phyloP scores from a whole-genome alignment of 2,888 invertebrate species.

The Drosophila nigricruria region DNA sequence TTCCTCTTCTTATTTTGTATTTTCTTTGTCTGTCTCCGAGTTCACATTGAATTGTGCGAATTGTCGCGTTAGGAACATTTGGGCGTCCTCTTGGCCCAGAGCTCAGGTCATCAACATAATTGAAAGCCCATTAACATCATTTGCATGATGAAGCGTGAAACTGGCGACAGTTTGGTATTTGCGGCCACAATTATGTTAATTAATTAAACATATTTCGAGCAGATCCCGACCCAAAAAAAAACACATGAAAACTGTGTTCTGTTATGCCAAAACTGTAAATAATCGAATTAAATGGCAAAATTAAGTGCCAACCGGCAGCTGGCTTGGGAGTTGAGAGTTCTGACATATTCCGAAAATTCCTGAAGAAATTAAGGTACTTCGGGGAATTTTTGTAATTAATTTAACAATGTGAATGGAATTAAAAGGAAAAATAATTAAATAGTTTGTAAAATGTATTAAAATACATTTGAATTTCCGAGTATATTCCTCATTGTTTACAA shows the following conservation, averaged over 20 bases:
- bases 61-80: constrained; percentile 29
- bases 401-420: neutral
- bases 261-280: neutral
- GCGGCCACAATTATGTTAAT: constrained; percentile 65
- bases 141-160: constrained; percentile 64
- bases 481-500: too few relatives aligned
- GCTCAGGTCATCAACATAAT: constrained; percentile 52
- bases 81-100: neutral
- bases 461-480: too few relatives aligned
- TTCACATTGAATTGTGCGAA: constrained; percentile 14
- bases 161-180: constrained; percentile 52
- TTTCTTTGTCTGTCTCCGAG: constrained; percentile 6
- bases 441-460: neutral
- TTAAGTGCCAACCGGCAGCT: constrained; percentile 7
- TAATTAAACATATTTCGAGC: constrained; percentile 66
- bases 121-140: constrained; percentile 72
- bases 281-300: constrained; percentile 12
- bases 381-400: neutral
- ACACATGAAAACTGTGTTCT: neutral
- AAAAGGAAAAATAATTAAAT: neutral
- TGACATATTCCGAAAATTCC: neutral
- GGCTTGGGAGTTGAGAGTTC: neutral
- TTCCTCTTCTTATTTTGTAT: neutral
- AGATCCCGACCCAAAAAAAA: neutral
- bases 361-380: neutral